These are phyloP conservation scores for Hypotaenidia philippensis DNA, from an alignment of 2,797 vertebrate genomes.

Conservation along the genomic window DNA sequence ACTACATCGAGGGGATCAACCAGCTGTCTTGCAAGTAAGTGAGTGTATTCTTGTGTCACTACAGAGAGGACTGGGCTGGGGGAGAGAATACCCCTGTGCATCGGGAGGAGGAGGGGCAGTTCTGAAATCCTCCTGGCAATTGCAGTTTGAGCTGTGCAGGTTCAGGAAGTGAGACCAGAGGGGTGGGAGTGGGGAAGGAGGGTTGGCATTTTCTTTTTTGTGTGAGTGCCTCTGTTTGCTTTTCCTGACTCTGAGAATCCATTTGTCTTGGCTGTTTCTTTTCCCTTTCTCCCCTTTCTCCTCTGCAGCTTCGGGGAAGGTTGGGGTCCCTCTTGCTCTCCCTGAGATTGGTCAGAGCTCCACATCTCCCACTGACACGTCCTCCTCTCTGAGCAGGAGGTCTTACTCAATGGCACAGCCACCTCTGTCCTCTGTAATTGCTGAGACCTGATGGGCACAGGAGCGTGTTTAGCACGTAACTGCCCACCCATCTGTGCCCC, in stretches of 20 bases:
- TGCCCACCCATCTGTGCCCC: background rate
- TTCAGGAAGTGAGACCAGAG: background rate
- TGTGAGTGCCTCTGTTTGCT: background rate
- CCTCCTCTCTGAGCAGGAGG: background rate
- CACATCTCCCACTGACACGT: accelerated
- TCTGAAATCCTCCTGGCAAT: background rate
- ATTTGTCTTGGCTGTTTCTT: conserved; percentile 11
- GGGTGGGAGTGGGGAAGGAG: background rate
- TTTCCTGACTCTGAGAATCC: background rate
- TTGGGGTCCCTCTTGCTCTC: background rate
- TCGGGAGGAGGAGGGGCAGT: background rate
- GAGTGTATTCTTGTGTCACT: conserved; percentile 67
- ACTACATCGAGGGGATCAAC: conserved; percentile 97
- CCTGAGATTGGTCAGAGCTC: background rate
- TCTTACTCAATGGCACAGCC: background rate
- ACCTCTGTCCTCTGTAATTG: background rate
- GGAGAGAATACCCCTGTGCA: background rate
- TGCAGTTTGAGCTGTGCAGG: background rate
- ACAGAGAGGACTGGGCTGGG: conserved; percentile 4
- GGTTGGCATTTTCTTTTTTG: background rate
- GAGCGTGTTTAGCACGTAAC: background rate
- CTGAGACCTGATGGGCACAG: background rate
- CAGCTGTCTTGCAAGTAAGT: conserved; percentile 98
- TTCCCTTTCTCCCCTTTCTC: conserved; percentile 12
- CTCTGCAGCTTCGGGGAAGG: background rate